Evolutionary conservation across 2,113 vertebrate species (phyloP).

Genomic region (Corvus moneduloides): DNA sequence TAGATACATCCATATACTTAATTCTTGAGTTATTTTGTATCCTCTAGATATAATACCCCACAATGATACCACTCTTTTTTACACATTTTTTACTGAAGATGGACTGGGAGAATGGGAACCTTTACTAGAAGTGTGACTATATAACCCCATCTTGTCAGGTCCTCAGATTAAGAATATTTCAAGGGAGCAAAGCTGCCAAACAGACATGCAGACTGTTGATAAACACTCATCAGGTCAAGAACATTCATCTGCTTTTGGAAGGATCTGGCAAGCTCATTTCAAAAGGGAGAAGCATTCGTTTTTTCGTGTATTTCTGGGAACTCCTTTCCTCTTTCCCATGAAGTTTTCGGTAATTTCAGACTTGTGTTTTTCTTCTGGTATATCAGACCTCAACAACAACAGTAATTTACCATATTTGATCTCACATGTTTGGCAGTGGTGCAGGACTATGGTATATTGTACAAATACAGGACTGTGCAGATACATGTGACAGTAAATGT

Average conservation of each 20-base stretch:
- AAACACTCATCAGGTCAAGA: conserved; percentile 48
- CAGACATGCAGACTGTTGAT: conserved; percentile 24
- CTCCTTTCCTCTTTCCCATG: conserved; percentile 35
- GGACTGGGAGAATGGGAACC: neutral
- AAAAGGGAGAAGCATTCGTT: neutral
- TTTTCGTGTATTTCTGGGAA: conserved; percentile 51
- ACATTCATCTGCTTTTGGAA: conserved; percentile 42
- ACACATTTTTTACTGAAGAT: neutral
- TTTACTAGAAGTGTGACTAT: neutral
- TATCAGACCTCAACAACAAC: conserved; percentile 60
- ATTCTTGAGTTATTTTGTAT: neutral
- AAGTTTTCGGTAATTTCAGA: conserved; percentile 65
- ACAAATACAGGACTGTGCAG: conserved; percentile 26
- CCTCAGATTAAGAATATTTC: neutral
- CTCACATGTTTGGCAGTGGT: conserved; percentile 42
- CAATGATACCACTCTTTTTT: neutral
- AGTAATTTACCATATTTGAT: conserved; percentile 57
- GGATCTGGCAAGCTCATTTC: conserved; percentile 5
- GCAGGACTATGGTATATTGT: conserved; percentile 37
- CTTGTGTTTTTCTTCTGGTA: conserved; percentile 62
- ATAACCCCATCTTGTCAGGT: neutral
- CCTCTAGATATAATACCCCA: neutral
- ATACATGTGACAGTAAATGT: conserved; percentile 6
- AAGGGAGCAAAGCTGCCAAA: neutral
- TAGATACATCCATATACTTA: neutral